These are phyloP conservation scores for Corticium candelabrum DNA, from an alignment of 37 sponge, comb jelly and placozoan species.

Conservation along the genomic window DNA sequence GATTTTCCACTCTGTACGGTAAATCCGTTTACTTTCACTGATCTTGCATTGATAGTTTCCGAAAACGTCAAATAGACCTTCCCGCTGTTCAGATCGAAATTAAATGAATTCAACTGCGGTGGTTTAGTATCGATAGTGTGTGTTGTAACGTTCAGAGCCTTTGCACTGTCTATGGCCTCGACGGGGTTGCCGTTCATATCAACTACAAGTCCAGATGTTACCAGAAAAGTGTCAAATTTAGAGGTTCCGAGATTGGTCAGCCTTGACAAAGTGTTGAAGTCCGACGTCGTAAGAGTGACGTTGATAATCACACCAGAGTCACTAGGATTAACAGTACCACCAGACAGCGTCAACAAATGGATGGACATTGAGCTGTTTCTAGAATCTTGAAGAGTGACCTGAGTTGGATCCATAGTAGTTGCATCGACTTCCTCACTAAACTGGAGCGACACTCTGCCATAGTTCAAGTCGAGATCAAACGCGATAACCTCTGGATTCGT, in stretches of 20 bases:
- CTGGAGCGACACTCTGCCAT: conserved; percentile 31
- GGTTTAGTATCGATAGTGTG: conserved; percentile 40
- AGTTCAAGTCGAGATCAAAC: conserved; percentile 54
- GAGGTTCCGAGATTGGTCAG: background rate
- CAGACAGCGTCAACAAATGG: conserved; percentile 20
- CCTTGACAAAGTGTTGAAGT: conserved; percentile 1
- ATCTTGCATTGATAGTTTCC: conserved; percentile 47
- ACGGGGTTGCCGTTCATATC: conserved; percentile 56
- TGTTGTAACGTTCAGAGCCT: conserved; percentile 9
- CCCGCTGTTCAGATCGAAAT: conserved; percentile 62
- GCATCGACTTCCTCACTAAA: conserved; percentile 63
- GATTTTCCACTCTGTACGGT: conserved; percentile 32
- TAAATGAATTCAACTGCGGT: conserved; percentile 45
- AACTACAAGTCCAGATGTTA: background rate
- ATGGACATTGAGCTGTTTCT: background rate
- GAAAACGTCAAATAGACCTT: conserved; percentile 40
- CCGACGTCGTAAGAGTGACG: background rate
- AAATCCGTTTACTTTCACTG: conserved; percentile 19
- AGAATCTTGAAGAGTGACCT: conserved; percentile 24
- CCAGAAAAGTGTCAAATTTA: background rate
- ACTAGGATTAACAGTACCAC: conserved; percentile 28
- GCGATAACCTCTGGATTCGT: conserved; percentile 33
- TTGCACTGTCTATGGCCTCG: conserved; percentile 9
- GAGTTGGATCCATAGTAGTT: conserved; percentile 30
- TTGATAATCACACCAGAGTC: conserved; percentile 7